phyloP scores from a whole-genome alignment of 2,888 invertebrate genomes.

The Chalcis sispes region DNA sequence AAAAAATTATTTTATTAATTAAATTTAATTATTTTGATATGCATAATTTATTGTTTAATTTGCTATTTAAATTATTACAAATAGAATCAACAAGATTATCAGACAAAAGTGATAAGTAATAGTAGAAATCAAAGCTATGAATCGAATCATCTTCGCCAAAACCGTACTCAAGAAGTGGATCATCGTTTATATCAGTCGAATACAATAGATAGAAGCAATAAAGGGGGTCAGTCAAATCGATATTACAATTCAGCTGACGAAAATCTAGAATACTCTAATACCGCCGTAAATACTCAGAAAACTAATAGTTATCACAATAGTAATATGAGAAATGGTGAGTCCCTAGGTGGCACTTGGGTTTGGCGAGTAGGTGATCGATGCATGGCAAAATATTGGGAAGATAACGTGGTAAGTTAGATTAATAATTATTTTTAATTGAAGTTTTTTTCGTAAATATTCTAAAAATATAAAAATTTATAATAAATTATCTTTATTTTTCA shows the following conservation, averaged over 20 bases:
- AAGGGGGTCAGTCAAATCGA: slow-evolving; percentile 64
- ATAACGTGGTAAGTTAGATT: slow-evolving; percentile 83
- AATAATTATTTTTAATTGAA: no score
- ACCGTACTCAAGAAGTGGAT: slow-evolving; percentile 60
- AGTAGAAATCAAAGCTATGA: slow-evolving; percentile 63
- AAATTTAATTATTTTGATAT: background rate
- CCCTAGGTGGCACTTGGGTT: slow-evolving; percentile 71
- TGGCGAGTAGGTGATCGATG: slow-evolving; percentile 91
- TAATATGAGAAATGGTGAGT: slow-evolving; percentile 62
- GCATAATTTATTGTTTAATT: background rate
- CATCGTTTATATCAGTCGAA: slow-evolving; percentile 52
- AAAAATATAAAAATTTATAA: no score
- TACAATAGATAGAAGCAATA: slow-evolving; percentile 59
- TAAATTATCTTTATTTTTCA: no score
- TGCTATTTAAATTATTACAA: background rate
- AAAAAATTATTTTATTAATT: background rate
- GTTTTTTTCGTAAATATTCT: no score
- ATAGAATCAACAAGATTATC: slow-evolving; percentile 54
- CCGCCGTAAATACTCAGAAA: slow-evolving; percentile 58
- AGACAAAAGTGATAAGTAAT: slow-evolving; percentile 56
- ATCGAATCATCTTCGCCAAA: slow-evolving; percentile 48
- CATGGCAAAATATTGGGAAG: slow-evolving; percentile 95
- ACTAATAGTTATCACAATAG: slow-evolving; percentile 65
- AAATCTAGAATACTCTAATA: slow-evolving; percentile 56
- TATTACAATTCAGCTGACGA: slow-evolving; percentile 59